Percentiles rank a stretch among this genome's conserved stretches.
phyloP scores from a whole-genome alignment of 2,113 vertebrate species.

The Silurus asotus region DNA sequence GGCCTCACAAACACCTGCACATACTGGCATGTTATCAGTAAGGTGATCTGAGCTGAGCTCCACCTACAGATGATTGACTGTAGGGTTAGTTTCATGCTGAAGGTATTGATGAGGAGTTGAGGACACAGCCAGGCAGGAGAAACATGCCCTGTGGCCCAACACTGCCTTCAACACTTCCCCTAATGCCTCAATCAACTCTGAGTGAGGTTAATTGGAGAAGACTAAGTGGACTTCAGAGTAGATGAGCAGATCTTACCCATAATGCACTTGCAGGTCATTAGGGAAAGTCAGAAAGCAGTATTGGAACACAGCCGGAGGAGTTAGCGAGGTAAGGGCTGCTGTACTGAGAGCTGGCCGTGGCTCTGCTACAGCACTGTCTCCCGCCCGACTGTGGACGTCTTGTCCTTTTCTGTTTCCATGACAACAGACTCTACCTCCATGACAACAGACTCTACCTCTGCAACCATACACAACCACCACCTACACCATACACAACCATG shows the following conservation, averaged over 20 bases:
- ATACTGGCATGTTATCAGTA: not conserved
- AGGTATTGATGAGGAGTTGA: not conserved
- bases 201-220: not conserved
- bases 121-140: not conserved
- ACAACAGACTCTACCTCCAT: not conserved
- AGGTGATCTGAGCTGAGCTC: not conserved
- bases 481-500: not conserved
- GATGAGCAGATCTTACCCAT: not conserved
- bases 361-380: slow-evolving; percentile 32
- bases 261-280: not conserved
- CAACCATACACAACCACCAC: not conserved
- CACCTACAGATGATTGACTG: not conserved
- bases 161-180: slow-evolving; percentile 1
- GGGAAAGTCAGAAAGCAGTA: not conserved
- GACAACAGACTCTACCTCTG: too few relatives aligned
- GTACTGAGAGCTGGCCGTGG: slow-evolving; percentile 54
- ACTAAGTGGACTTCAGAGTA: not conserved
- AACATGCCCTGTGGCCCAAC: not conserved
- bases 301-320: not conserved
- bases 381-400: slow-evolving; percentile 25
- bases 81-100: not conserved
- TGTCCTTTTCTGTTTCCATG: not conserved
- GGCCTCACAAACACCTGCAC: not conserved
- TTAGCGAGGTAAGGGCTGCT: slow-evolving; percentile 23
- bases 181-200: not conserved